Percentiles rank a stretch among this genome's conserved stretches.
phyloP scores from a whole-genome alignment of 2,797 vertebrate species.

The Simalia tracyae region DNA sequence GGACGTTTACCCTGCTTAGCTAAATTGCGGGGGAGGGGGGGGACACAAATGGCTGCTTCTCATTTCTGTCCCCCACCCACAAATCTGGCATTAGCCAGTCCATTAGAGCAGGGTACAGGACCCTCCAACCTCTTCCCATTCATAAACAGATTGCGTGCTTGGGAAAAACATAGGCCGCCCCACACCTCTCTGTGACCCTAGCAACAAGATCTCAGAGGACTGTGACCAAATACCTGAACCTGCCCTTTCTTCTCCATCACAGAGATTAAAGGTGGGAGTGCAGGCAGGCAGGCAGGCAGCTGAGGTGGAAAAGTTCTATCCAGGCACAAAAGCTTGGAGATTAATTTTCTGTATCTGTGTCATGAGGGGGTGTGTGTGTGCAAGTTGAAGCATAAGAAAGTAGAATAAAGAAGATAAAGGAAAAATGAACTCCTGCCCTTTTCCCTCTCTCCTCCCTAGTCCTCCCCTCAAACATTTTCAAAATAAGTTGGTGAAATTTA shows the following conservation, averaged over 20 bases:
- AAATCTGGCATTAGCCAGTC: slow-evolving; percentile 14
- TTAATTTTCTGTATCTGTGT: slow-evolving; percentile 26
- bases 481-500: slow-evolving; percentile 19
- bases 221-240: slow-evolving; percentile 50
- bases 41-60: background rate
- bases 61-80: background rate
- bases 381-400: slow-evolving; percentile 8
- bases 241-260: slow-evolving; percentile 46
- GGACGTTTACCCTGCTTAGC: background rate
- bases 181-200: slow-evolving; percentile 4
- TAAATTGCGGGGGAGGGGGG: background rate
- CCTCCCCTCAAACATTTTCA: background rate
- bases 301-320: slow-evolving; percentile 13
- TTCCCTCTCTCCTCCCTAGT: background rate
- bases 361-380: background rate
- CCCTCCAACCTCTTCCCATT: background rate
- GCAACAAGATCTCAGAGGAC: slow-evolving; percentile 43
- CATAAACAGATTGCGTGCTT: background rate
- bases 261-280: slow-evolving; percentile 32
- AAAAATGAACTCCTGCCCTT: slow-evolving; percentile 20
- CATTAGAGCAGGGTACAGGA: slow-evolving; percentile 1
- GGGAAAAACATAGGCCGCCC: background rate
- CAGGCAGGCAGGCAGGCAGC: background rate
- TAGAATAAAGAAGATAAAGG: slow-evolving; percentile 6
- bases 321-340: slow-evolving; percentile 30